These are phyloP conservation scores for Morone saxatilis DNA, from an alignment of 2,113 vertebrate species.

Conservation along the genomic window DNA sequence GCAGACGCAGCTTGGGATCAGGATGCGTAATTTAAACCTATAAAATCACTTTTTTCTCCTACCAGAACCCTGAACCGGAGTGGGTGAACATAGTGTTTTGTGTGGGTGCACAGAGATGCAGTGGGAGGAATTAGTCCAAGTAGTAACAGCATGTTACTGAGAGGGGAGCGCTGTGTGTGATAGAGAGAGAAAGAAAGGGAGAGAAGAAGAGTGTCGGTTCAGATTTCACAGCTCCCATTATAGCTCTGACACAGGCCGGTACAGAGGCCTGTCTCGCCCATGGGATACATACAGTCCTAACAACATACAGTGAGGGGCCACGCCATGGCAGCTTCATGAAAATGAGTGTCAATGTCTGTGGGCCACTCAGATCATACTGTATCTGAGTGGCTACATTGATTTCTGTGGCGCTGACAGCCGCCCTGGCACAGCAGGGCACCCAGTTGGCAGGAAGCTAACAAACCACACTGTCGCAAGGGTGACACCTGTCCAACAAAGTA, in stretches of 20 bases:
- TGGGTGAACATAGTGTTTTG: conserved; percentile 27
- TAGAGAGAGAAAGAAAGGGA: background rate
- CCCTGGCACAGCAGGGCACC: conserved; percentile 33
- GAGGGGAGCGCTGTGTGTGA: conserved; percentile 12
- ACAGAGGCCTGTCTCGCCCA: conserved; percentile 11
- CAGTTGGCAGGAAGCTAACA: conserved; percentile 42
- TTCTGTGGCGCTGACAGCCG: conserved; percentile 37
- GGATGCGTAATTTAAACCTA: conserved; percentile 13
- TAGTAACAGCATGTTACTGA: conserved; percentile 18
- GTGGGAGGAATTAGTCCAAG: conserved; percentile 41
- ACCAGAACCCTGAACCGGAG: conserved; percentile 5
- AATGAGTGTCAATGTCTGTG: conserved; percentile 21
- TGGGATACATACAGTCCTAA: conserved; percentile 10
- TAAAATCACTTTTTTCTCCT: background rate
- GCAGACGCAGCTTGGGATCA: conserved; percentile 10
- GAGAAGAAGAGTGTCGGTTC: conserved; percentile 45
- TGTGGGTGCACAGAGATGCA: conserved; percentile 41
- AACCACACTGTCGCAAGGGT: conserved; percentile 29
- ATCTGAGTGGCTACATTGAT: conserved; percentile 56
- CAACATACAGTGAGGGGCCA: conserved; percentile 21
- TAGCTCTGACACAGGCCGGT: conserved; percentile 51
- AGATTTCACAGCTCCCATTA: conserved; percentile 68
- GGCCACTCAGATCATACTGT: conserved; percentile 24
- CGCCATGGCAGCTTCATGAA: conserved; percentile 26
- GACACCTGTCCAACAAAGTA: conserved; percentile 52